These are phyloP conservation scores for Cephus nigrinus DNA, from an alignment of 2,888 invertebrate species.

Conservation along the genomic window DNA sequence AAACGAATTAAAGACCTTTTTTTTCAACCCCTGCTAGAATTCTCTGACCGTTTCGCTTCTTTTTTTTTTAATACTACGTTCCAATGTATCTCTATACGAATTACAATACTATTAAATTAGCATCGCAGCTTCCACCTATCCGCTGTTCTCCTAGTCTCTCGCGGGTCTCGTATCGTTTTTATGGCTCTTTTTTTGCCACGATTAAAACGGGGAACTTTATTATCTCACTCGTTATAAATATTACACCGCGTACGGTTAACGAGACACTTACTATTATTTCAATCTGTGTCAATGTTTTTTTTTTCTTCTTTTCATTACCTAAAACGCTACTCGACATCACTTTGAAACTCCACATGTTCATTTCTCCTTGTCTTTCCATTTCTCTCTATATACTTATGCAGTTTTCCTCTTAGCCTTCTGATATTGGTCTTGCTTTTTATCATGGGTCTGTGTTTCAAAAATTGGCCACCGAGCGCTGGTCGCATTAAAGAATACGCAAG, in stretches of 20 bases:
- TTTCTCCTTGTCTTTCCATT: background rate
- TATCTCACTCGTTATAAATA: background rate
- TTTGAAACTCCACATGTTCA: background rate
- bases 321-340: background rate
- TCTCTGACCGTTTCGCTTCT: constrained; percentile 25
- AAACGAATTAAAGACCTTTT: constrained; percentile 33
- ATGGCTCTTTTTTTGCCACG: background rate
- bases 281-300: background rate
- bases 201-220: background rate
- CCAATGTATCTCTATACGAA: background rate
- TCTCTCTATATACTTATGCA: background rate
- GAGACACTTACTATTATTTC: background rate
- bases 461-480: background rate
- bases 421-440: background rate
- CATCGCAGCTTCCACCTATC: background rate
- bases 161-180: background rate
- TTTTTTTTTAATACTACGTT: background rate
- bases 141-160: background rate
- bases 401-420: background rate
- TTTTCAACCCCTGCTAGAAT: constrained; percentile 30
- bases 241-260: background rate
- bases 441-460: background rate
- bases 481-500: too few species aligned
- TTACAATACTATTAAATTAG: background rate
- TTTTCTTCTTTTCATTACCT: background rate